Evolutionary conservation across 2,888 invertebrate species (phyloP).

Genomic region (Notodonta dromedarius): DNA sequence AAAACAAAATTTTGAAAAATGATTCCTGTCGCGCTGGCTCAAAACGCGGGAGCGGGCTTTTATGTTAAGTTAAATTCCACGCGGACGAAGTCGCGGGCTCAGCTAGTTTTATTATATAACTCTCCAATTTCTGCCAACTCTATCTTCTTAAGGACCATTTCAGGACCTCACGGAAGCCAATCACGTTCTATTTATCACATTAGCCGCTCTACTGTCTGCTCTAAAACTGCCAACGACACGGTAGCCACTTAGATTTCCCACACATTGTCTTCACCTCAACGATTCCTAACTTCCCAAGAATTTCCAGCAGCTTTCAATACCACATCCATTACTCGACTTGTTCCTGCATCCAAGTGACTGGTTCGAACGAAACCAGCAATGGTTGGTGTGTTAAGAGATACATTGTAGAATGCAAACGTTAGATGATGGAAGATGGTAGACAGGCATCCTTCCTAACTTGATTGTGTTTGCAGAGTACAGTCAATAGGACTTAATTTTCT

Average conservation of each 20-base stretch:
- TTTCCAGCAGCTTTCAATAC: conserved; percentile 3
- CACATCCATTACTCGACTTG: conserved; percentile 18
- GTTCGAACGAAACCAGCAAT: conserved; percentile 10
- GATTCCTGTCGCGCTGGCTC: too few relatives aligned
- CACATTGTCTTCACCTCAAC: conserved; percentile 52
- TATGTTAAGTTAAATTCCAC: too few relatives aligned
- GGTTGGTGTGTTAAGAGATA: conserved; percentile 1
- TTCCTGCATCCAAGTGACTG: rapidly evolving
- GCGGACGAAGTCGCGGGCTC: too few relatives aligned
- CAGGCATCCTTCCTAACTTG: conserved; percentile 52
- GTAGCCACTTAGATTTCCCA: conserved; percentile 57
- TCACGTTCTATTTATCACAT: conserved; percentile 41
- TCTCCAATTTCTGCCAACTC: too few relatives aligned
- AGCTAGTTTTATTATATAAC: too few relatives aligned
- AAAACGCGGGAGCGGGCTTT: too few relatives aligned
- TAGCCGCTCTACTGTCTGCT: conserved; percentile 33
- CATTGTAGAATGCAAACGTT: neutral
- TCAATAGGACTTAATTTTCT: conserved; percentile 69
- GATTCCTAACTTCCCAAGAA: conserved; percentile 45
- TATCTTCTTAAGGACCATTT: neutral
- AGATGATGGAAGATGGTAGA: conserved; percentile 20
- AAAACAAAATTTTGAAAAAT: too few relatives aligned
- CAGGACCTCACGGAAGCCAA: conserved; percentile 33
- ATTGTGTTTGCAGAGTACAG: conserved; percentile 62
- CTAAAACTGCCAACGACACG: conserved; percentile 45